Conservation (phyloP, 2,113 vertebrate genomes). For the Pantherophis guttatus region DNA sequence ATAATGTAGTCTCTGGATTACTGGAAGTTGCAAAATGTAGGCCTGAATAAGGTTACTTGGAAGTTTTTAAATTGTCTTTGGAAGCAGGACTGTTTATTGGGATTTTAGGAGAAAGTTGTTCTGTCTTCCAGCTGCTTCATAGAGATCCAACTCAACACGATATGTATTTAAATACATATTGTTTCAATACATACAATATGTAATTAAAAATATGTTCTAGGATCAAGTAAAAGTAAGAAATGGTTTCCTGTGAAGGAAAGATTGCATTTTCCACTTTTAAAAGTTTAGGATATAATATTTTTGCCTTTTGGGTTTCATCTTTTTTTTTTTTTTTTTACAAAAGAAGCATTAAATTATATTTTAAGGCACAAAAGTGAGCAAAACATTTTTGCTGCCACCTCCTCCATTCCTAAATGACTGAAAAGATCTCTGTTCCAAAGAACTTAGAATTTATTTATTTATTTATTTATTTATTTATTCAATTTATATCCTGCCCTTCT, state of each 20-base stretch:
- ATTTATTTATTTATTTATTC: too few species aligned
- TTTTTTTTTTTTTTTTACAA: background rate
- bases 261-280: background rate
- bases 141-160: background rate
- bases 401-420: background rate
- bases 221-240: background rate
- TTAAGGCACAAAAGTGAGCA: background rate
- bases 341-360: background rate
- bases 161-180: too few species aligned
- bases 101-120: background rate
- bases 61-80: background rate
- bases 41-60: background rate
- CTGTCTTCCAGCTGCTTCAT: background rate
- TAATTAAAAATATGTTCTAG: too few species aligned
- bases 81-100: background rate
- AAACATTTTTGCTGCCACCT: background rate
- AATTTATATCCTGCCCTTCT: too few species aligned
- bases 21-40: background rate
- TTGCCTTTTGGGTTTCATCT: background rate
- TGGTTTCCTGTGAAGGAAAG: background rate
- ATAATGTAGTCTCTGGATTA: background rate
- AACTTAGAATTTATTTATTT: background rate
- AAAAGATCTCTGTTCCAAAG: background rate
- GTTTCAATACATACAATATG: too few species aligned
- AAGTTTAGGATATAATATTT: background rate